Percentiles rank a stretch among this genome's conserved stretches.
These are phyloP conservation scores for Paraescarpia echinospica DNA, from an alignment of 1,140 invertebrate species.

Conservation along the genomic window DNA sequence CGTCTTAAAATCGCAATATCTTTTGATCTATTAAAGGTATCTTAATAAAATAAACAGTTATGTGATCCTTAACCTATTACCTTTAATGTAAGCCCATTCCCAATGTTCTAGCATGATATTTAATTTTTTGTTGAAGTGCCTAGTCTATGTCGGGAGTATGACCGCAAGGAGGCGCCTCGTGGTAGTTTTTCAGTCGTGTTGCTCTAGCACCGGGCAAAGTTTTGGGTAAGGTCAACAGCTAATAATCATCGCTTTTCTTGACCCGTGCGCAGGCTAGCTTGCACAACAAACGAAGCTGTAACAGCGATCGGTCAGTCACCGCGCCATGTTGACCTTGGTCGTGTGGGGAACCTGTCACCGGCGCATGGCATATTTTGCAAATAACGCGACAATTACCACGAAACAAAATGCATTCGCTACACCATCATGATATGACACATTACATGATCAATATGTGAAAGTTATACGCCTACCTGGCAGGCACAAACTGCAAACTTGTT, in stretches of 20 bases:
- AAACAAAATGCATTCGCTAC: not conserved
- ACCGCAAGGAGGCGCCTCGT: not conserved
- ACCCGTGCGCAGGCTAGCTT: not conserved
- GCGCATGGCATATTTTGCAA: not conserved
- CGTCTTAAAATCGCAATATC: too few species aligned
- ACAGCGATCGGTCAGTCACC: not conserved
- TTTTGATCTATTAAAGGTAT: too few species aligned
- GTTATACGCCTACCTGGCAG: not conserved
- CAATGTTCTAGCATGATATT: too few species aligned
- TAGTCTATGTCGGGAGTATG: not conserved
- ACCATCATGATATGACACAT: not conserved
- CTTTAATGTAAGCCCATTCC: too few species aligned
- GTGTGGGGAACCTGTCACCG: not conserved
- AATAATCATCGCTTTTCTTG: not conserved
- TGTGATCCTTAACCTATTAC: too few species aligned
- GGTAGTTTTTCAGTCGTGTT: not conserved
- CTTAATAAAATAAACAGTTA: too few species aligned
- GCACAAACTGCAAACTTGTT: not conserved
- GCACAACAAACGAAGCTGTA: not conserved
- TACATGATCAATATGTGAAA: not conserved
- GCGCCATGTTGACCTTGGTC: constrained; percentile 3
- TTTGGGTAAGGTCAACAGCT: not conserved
- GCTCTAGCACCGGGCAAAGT: not conserved
- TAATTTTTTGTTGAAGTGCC: too few species aligned
- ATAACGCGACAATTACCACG: not conserved